A percentile compares a stretch with the other conserved stretches of the same genome.
These are phyloP conservation scores for Uropsilus gracilis DNA, from an alignment of 2,113 vertebrate species.

Conservation along the genomic window DNA sequence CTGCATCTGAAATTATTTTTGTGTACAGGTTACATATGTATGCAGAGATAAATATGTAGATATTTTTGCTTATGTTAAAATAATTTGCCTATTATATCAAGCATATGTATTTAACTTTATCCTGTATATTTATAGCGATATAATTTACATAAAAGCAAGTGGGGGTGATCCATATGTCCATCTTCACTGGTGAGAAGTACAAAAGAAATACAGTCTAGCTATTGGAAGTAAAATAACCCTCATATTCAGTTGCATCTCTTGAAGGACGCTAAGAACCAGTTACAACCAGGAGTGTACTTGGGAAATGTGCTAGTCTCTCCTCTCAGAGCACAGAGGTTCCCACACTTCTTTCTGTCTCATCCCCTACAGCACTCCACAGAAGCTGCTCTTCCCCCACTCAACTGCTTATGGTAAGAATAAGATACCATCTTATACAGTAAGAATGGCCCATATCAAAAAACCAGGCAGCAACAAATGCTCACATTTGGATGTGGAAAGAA, in stretches of 20 bases:
- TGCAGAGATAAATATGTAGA: not conserved
- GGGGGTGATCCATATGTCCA: not conserved
- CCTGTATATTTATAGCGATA: not conserved
- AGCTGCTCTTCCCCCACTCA: not conserved
- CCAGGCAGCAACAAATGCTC: no score
- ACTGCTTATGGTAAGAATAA: conserved; percentile 2
- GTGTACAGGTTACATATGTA: not conserved
- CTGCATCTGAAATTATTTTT: conserved; percentile 45
- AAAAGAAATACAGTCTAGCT: not conserved
- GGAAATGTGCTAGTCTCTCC: not conserved
- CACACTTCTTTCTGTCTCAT: not conserved
- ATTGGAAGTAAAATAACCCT: conserved; percentile 25
- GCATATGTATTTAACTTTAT: not conserved
- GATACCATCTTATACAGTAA: no score
- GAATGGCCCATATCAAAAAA: no score
- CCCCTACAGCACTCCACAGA: not conserved
- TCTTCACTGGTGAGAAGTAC: not conserved
- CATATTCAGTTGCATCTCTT: not conserved
- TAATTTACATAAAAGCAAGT: conserved; percentile 7
- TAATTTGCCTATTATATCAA: conserved; percentile 2
- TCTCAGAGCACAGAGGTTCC: not conserved
- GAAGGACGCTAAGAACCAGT: not conserved
- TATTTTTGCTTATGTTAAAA: conserved; percentile 42
- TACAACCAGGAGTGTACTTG: not conserved
- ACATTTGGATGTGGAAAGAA: no score